Evolutionary conservation across 2,113 vertebrate genomes (phyloP).

Genomic region (Oostethus manadensis): DNA sequence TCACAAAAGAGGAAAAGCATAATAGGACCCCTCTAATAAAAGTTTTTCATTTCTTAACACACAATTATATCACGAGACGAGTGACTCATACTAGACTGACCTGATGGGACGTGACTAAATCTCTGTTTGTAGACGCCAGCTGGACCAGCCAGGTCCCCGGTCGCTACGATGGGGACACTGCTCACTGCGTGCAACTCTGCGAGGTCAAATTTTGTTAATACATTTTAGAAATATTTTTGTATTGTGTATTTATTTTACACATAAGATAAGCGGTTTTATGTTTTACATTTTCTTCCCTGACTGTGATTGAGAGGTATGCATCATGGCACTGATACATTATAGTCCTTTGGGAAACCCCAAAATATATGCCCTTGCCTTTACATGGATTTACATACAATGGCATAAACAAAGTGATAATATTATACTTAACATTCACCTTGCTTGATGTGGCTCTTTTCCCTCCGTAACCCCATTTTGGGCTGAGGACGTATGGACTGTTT

Average conservation of each 20-base stretch:
- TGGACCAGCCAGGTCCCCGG: slow-evolving; percentile 41
- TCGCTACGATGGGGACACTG: slow-evolving; percentile 74
- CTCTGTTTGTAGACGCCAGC: slow-evolving; percentile 50
- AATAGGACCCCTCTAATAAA: too few species aligned
- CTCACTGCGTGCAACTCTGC: slow-evolving; percentile 85
- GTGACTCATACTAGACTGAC: slow-evolving; percentile 25
- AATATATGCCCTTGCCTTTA: too few species aligned
- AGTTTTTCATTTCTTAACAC: background rate
- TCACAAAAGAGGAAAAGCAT: too few species aligned
- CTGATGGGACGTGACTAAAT: slow-evolving; percentile 56
- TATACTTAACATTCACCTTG: slow-evolving; percentile 56
- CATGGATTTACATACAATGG: background rate
- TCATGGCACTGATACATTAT: too few species aligned
- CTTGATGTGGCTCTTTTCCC: slow-evolving; percentile 68
- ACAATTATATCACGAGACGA: background rate
- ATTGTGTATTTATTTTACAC: too few species aligned
- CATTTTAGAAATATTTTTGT: background rate
- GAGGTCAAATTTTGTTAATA: background rate
- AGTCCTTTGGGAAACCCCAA: too few species aligned
- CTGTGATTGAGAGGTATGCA: too few species aligned
- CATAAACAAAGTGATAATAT: background rate
- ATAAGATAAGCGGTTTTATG: too few species aligned
- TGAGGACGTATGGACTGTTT: slow-evolving; percentile 68
- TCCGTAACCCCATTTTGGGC: slow-evolving; percentile 72
- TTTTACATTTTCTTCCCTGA: too few species aligned